Evolutionary conservation across 2,113 vertebrate species (phyloP).

Genomic region (Pogona vitticeps): DNA sequence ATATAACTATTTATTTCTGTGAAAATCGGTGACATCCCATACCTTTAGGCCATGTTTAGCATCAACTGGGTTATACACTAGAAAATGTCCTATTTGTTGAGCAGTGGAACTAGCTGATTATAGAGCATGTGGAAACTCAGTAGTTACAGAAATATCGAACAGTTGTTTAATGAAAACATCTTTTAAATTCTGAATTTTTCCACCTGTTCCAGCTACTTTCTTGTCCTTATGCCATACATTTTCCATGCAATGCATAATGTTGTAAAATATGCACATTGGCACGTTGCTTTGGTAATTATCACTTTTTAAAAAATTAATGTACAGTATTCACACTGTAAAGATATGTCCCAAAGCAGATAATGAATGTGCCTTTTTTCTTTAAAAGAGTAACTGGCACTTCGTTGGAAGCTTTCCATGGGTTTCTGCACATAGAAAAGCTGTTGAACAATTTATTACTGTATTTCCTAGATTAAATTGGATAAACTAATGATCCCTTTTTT

Average conservation of each 20-base stretch:
- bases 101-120: background rate
- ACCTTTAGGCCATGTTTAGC: background rate
- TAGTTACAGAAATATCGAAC: background rate
- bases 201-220: background rate
- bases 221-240: background rate
- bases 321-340: background rate
- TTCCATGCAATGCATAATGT: constrained; percentile 3
- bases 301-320: constrained; percentile 6
- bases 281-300: constrained; percentile 2
- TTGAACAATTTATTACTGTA: background rate
- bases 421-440: background rate
- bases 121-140: background rate
- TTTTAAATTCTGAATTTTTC: background rate
- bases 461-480: constrained; percentile 4
- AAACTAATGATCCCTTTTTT: background rate
- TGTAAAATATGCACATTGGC: constrained; percentile 8
- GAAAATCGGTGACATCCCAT: too few species aligned
- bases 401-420: background rate
- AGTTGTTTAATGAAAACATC: background rate
- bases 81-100: background rate
- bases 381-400: background rate
- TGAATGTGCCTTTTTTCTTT: background rate
- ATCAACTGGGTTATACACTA: background rate
- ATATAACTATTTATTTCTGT: too few species aligned
- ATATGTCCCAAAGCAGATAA: background rate